phyloP scores from a whole-genome alignment of 2,888 invertebrate species.

The Drosophila leonis region DNA sequence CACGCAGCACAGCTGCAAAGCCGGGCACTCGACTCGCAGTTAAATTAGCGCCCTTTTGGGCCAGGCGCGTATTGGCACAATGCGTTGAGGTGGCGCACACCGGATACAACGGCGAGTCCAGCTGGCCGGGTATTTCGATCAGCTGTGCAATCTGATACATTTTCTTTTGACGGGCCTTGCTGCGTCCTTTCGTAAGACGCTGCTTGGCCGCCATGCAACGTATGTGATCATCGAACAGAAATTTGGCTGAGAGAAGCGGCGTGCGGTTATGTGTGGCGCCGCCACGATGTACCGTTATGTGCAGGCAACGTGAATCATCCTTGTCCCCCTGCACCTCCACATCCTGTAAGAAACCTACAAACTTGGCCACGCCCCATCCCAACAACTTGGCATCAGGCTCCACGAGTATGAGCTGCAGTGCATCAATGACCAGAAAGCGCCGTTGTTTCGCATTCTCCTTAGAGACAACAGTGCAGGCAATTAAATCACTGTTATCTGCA shows the following conservation, averaged over 20 bases:
- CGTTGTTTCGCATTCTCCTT: conserved; percentile 96
- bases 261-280: conserved; percentile 89
- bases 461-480: conserved; percentile 96
- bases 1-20: conserved; percentile 87
- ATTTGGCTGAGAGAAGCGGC: conserved; percentile 94
- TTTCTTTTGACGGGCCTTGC: conserved; percentile 98
- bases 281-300: conserved; percentile 96
- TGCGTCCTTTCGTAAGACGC: conserved; percentile 92
- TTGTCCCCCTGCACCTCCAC: conserved; percentile 98
- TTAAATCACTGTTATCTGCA: conserved; percentile 98
- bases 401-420: conserved; percentile 97
- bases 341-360: conserved; percentile 98
- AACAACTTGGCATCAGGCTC: conserved; percentile 97
- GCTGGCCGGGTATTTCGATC: conserved; percentile 90
- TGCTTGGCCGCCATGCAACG: conserved; percentile 99
- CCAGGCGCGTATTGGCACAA: conserved; percentile 71
- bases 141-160: conserved; percentile 97
- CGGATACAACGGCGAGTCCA: conserved; percentile 83
- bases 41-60: conserved; percentile 87
- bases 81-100: conserved; percentile 80
- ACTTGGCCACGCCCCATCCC: conserved; percentile 99
- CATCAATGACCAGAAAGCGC: conserved; percentile 98
- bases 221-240: conserved; percentile 99
- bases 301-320: conserved; percentile 97
- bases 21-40: conserved; percentile 86